Conservation (phyloP, 64 coral and sea anemone species). For the Pocillopora damicornis region DNA sequence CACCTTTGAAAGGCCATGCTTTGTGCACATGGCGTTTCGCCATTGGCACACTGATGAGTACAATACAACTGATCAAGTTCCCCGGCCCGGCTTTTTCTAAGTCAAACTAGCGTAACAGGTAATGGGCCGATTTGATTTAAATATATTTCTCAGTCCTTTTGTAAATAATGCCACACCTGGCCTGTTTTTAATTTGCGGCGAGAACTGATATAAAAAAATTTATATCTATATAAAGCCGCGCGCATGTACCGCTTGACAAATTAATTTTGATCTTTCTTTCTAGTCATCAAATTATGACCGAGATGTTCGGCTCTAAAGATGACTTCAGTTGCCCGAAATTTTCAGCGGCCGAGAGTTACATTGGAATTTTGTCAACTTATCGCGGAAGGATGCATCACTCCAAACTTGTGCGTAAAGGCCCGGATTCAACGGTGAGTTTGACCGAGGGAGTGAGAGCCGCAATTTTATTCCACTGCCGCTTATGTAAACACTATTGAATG, state of each 20-base stretch:
- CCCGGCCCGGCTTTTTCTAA: background rate
- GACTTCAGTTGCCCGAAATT: slow-evolving; percentile 36
- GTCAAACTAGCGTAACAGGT: slow-evolving; percentile 31
- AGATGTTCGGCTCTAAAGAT: slow-evolving; percentile 39
- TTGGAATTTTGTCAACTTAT: slow-evolving; percentile 23
- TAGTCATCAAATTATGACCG: slow-evolving; percentile 41
- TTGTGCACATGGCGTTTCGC: background rate
- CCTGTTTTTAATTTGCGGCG: slow-evolving; percentile 44
- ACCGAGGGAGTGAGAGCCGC: slow-evolving; percentile 11
- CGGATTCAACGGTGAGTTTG: slow-evolving; percentile 29
- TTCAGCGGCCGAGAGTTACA: slow-evolving; percentile 25
- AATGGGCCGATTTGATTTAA: slow-evolving; percentile 43
- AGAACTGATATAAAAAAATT: slow-evolving; percentile 42
- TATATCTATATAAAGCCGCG: slow-evolving; percentile 16
- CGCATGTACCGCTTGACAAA: slow-evolving; percentile 20
- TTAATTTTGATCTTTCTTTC: slow-evolving; percentile 47
- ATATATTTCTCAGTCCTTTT: slow-evolving; percentile 41
- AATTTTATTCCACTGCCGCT: slow-evolving; percentile 10
- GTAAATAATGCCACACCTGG: slow-evolving; percentile 47
- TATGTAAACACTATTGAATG: slow-evolving; percentile 48
- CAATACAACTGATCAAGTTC: background rate
- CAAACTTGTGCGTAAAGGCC: slow-evolving; percentile 1
- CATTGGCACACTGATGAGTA: background rate
- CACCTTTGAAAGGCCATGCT: slow-evolving; percentile 11
- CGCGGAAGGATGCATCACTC: slow-evolving; percentile 11